A percentile compares a stretch with the other conserved stretches of the same genome.
These are phyloP conservation scores for Dicrostonyx torquatus DNA, from an alignment of 2,797 vertebrate species.

Conservation along the genomic window DNA sequence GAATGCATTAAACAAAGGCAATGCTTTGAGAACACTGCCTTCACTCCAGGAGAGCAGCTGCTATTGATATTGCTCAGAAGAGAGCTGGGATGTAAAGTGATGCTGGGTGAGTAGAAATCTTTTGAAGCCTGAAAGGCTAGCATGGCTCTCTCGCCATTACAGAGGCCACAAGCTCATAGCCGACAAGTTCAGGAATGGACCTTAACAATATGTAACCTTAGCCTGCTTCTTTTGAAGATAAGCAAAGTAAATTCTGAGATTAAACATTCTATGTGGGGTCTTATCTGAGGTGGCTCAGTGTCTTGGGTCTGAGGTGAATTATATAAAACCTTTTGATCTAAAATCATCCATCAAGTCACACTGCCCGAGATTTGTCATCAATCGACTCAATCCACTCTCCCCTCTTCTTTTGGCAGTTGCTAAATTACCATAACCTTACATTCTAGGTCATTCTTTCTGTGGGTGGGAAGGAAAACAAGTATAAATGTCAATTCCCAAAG, in stretches of 20 bases:
- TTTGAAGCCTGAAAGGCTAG: background rate
- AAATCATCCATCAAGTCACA: background rate
- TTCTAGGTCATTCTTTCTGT: background rate
- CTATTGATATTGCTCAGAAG: background rate
- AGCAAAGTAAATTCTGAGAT: conserved; percentile 41
- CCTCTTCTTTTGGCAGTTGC: background rate
- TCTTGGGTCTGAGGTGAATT: background rate
- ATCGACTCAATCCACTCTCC: background rate
- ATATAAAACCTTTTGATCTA: background rate
- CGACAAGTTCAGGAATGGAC: background rate
- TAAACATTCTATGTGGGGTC: background rate
- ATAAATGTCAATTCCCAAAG: background rate
- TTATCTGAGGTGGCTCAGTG: background rate
- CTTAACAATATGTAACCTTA: background rate
- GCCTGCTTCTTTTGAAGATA: background rate
- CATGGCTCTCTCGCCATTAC: background rate
- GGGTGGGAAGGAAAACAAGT: background rate
- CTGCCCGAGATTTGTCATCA: background rate
- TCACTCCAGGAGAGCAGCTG: background rate
- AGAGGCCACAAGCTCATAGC: background rate
- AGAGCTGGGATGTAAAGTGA: background rate
- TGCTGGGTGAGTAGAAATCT: background rate
- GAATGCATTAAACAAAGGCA: background rate
- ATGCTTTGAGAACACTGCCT: background rate
- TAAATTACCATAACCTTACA: background rate